Base-by-base conservation (phyloP, 2,888 invertebrate species). In the Euplagia quadripunctaria region DNA sequence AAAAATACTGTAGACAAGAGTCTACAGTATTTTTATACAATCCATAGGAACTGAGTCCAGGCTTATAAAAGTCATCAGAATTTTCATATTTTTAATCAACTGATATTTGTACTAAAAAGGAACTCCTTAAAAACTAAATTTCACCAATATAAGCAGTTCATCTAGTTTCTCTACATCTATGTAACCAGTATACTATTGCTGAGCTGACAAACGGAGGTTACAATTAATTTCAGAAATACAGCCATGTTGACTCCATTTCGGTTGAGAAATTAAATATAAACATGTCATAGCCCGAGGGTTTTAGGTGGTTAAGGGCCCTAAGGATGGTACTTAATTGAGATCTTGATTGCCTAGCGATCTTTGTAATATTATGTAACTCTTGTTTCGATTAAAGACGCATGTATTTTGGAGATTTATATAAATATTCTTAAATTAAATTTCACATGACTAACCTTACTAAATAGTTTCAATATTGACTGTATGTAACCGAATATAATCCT, bases 181-280 rank as follows among this genome's bases (percentile, higher is more conserved):
- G 77, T 68, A 55, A 31, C 49, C 75, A 78, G 83, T 84, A 81
- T 89, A 87, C 86, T 90, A 90, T 88, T 85, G 86, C 88, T 78
- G 82, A 88, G 85, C 89, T 89, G 90, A 90, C 90, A 90, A 91
- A 89, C 89, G 90, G 89, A 88, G 87, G 89, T 86, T 89, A 89
- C 89, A 91, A 92, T 92, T 92, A 91, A 92, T 91, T 91, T 90
- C 89, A 87, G 90, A 88, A 90, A 89, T 90, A 90, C 87, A 87
- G 88, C 83, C 76, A 87, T 91, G 88, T 89, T 87, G 86, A 89
- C 90, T 90, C 81, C 86, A 89, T 89, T 91, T 88, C 85, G 87
- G 88, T 84, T 81, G 84, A 85, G 87, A 90, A 89, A 91, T 91
- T 90, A 89, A 90, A 90, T 88, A 89, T 87, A 89, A 89, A 89